Evolutionary conservation across 2,888 invertebrate genomes (phyloP), one percentile per base, ranked within the genome.

Genomic region (Drosophila sordidula): DNA sequence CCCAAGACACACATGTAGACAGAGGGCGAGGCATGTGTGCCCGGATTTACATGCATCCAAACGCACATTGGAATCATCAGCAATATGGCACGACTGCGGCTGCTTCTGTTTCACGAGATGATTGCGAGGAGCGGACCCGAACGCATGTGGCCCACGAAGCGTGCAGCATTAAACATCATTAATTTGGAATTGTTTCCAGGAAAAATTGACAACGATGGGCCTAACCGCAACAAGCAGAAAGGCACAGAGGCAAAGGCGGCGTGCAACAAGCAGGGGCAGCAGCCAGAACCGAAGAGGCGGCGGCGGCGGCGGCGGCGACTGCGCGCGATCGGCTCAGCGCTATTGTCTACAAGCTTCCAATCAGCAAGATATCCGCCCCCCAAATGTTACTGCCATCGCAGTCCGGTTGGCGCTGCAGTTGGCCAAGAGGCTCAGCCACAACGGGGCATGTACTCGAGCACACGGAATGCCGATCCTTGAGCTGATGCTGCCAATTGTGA

Each of bases 131-230:
- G 41, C 55, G 6, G 45, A 32, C 34, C 22, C 38, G 55, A 70
- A 61, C 75, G 73, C 70, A 80, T 79, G 79, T 82, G 72, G 67
- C 69, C 61, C 47, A 61, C 78, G 78, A 71, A 78, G 79, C 75
- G 84, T 84, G 74, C 68, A 77, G 69, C 81, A 77, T 78, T 80
- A 67, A 77, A 77, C 81, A 80, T 81, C 69, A 81, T 84, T 69
- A 72, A 75, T 79, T 81, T 66, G 71, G 63, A 84, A 80, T 77
- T 71, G 69, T 67, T 84, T 78, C 81, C 69, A 58, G 62, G 75
- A 80, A 76, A 75, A 63, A 81, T 80, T 75, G 80, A 80, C 84
- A 84, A 69, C 64, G 74, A 66, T 56, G 75, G 74, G 65, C 61
- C 67, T 67, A 59, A 67, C 77, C 72, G 59, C 72, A 71, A 63